These are phyloP conservation scores for Etheostoma cragini DNA, from an alignment of 2,113 vertebrate species.

Conservation along the genomic window DNA sequence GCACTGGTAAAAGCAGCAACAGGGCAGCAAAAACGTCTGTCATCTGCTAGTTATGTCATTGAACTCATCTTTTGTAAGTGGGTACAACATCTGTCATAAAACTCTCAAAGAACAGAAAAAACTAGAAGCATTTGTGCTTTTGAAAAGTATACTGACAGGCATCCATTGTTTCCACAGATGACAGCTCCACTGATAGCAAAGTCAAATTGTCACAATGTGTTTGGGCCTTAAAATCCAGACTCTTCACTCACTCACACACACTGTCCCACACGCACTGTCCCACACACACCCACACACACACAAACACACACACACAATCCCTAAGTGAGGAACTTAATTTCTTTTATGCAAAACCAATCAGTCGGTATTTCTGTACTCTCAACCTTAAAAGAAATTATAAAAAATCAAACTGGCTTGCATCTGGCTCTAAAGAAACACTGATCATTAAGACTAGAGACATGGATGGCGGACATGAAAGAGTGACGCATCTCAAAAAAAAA, in stretches of 20 bases:
- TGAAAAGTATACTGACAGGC: not conserved
- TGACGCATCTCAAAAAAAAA: too few relatives aligned
- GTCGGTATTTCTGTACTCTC: too few relatives aligned
- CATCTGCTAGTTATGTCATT: not conserved
- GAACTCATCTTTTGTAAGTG: not conserved
- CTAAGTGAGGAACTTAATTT: too few relatives aligned
- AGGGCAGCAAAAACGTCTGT: not conserved
- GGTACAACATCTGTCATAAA: not conserved
- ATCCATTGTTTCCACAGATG: constrained; percentile 35
- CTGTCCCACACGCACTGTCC: too few relatives aligned
- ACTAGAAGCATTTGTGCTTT: not conserved
- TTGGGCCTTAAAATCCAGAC: constrained; percentile 12
- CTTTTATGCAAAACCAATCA: too few relatives aligned
- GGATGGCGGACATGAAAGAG: too few relatives aligned
- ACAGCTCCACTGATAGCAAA: constrained; percentile 32
- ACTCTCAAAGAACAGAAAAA: constrained; percentile 6
- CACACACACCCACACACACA: not conserved
- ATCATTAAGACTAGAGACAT: too few relatives aligned
- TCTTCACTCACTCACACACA: not conserved
- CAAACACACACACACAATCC: too few relatives aligned
- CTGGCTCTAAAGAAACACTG: too few relatives aligned
- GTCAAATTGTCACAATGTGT: constrained; percentile 26
- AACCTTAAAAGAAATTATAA: too few relatives aligned
- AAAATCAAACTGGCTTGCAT: too few relatives aligned
- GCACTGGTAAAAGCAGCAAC: not conserved